Evolutionary conservation across 2,888 invertebrate genomes (phyloP), one percentile per base, ranked within the genome.

Genomic region (Congeria kusceri): DNA sequence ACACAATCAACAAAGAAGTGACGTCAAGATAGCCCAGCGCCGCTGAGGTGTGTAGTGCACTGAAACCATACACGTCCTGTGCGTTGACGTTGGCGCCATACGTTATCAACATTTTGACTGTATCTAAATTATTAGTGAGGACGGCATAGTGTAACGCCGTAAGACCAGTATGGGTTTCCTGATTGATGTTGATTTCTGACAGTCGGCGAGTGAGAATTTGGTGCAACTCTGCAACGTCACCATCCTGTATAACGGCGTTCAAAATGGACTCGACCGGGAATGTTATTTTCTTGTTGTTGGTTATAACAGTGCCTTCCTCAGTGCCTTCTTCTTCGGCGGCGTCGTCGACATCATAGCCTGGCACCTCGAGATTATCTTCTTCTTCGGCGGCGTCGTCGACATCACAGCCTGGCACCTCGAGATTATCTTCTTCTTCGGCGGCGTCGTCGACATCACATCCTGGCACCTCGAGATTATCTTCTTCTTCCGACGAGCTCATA

Each of bases 121-220:
- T 87, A 81, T 92, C 91, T 32, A 91, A 66, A 73, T 92, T 92
- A 84, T 92, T 91, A 57, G 86, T 86, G 20, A 92, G 82, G 3
- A 92, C 91, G 25, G 90, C 88, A 56, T 92, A 88, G 67, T 92
- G 91, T 23, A 92, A 83, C 0, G 90, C 88, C 18, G 91, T 92
- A 23, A 92, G 74, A 2, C 91, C 91, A 39, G 86, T 86, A 74
- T 92, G 91, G 58, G 89, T 92, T 27, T 78, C 70, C 57, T 89
- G 87, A 72, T 91, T 89, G 58, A 91, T 66, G 76, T 91, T 85
- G n/a, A 90, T 80, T 29, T 84, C 86, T 1, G 77, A 82, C 9
- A 74, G 28, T 11, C 77, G 75, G 13, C 83, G 67, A 9, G 67
- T 71, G 13, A 91, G 77, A 18, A 91, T 86, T 18, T 85, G 77